Conservation (phyloP, 2,113 vertebrate species). For the Camelus dromedarius region DNA sequence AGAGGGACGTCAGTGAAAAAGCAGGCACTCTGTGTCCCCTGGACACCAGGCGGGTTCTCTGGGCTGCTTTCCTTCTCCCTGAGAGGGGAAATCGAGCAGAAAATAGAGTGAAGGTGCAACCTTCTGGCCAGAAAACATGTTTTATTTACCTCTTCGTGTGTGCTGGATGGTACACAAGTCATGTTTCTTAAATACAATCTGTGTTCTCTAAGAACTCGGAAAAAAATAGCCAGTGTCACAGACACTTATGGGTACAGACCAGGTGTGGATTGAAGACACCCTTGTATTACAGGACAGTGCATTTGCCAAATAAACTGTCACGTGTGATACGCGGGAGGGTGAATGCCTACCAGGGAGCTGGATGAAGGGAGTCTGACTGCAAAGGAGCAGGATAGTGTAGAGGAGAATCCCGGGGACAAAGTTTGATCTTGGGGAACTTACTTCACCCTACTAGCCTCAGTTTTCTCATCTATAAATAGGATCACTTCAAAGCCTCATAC, state of each 20-base stretch:
- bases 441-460: not conserved
- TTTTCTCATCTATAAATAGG: not conserved
- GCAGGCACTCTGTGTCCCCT: not conserved
- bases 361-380: not conserved
- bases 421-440: not conserved
- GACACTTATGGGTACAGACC: not conserved
- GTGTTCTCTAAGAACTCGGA: not conserved
- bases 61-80: not conserved
- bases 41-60: not conserved
- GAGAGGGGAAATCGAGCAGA: not conserved
- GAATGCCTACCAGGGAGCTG: not conserved
- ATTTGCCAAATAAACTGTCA: not conserved
- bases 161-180: not conserved
- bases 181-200: not conserved
- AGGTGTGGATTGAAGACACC: not conserved
- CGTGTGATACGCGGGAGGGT: rapidly evolving
- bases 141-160: not conserved
- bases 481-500: not conserved
- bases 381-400: rapidly evolving
- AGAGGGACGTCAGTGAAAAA: not conserved
- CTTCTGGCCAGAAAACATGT: not conserved
- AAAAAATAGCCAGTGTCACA: not conserved
- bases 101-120: not conserved
- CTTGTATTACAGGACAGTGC: not conserved
- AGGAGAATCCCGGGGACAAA: not conserved